Percentiles rank a stretch among this genome's conserved stretches.
phyloP scores from a whole-genome alignment of 2,797 vertebrate genomes.

The Alfaro cultratus region DNA sequence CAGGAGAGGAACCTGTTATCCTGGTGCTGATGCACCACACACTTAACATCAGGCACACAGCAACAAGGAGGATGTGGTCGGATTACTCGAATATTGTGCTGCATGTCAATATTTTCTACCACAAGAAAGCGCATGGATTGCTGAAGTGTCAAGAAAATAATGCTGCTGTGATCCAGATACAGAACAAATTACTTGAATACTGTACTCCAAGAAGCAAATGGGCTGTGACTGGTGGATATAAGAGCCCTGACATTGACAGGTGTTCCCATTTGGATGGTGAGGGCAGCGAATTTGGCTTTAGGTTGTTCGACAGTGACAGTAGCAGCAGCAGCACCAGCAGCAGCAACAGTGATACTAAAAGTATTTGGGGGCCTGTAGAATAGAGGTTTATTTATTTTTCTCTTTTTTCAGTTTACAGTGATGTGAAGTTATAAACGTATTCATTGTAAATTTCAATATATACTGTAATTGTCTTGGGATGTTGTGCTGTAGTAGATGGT shows the following conservation, averaged over 20 bases:
- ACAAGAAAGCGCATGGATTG: slow-evolving; percentile 25
- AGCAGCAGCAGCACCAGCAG: slow-evolving; percentile 24
- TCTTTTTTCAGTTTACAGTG: background rate
- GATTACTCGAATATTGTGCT: background rate
- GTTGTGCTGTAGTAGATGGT: background rate
- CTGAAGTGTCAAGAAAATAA: slow-evolving; percentile 32
- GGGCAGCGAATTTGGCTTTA: slow-evolving; percentile 5
- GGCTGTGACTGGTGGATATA: background rate
- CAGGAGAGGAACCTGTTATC: slow-evolving; percentile 55
- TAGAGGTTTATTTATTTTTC: background rate
- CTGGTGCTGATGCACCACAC: slow-evolving; percentile 70
- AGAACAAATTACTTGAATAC: background rate
- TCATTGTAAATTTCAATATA: background rate
- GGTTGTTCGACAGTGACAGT: slow-evolving; percentile 11
- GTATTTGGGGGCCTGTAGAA: slow-evolving; percentile 13
- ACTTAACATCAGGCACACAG: fast-evolving
- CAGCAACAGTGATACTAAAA: slow-evolving; percentile 18
- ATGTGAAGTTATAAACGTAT: background rate
- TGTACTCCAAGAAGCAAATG: fast-evolving
- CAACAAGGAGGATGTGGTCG: fast-evolving
- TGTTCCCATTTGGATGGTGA: background rate
- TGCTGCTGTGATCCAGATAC: slow-evolving; percentile 12
- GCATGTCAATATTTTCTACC: slow-evolving; percentile 47
- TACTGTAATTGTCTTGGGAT: background rate
- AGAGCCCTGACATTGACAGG: background rate